Base-by-base conservation (phyloP, 2,113 vertebrate genomes). In the Eretmodus cyanostictus region DNA sequence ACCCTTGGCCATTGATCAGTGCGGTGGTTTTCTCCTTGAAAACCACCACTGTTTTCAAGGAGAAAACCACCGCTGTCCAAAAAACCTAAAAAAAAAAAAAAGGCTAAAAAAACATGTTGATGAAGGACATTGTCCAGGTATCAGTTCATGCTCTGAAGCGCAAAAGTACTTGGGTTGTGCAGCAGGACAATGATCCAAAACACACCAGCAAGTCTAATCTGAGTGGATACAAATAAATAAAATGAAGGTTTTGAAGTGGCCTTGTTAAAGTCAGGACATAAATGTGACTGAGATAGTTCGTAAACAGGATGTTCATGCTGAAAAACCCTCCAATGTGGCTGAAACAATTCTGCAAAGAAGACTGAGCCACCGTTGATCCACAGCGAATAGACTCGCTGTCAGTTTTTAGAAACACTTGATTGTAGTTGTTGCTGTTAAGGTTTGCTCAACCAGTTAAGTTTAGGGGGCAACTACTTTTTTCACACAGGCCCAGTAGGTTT, bases 341-440 rank as follows among this genome's bases (percentile, higher is more conserved):
- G 34, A 4, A 66, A 66, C 61, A 38, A 68, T 40, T 40, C 17
- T 38, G 34, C 0, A 13, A 68, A 68, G 63, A 68, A 40, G 63
- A 68, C 19, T 1, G 34, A n/a, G 61, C 34, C 61, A 68, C 10
- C 2, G 7, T 7, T 63, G 17, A 34, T 11, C 31, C 59, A 63
- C 5, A 63, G 31, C 0, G 0, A 11, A n/a, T 3, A 68, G 34
- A 66, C 34, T 22, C 6, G 3, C 10, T 5, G 34, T 12, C 1
- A 66, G 0, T 13, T 66, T 38, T 34, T 36, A 63, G 31, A 63
- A 63, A 63, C 17, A 63, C 31, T n/a, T n/a, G 59, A 36, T 63
- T 63, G 17, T 3, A 61, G 29, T 61, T 10, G 5, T 34, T 34
- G 29, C 29, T 61, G 57, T 61, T 34, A 34, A 61, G 0, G 57